These are phyloP conservation scores for Acleris emargana DNA, from an alignment of 2,888 invertebrate genomes.

Conservation along the genomic window DNA sequence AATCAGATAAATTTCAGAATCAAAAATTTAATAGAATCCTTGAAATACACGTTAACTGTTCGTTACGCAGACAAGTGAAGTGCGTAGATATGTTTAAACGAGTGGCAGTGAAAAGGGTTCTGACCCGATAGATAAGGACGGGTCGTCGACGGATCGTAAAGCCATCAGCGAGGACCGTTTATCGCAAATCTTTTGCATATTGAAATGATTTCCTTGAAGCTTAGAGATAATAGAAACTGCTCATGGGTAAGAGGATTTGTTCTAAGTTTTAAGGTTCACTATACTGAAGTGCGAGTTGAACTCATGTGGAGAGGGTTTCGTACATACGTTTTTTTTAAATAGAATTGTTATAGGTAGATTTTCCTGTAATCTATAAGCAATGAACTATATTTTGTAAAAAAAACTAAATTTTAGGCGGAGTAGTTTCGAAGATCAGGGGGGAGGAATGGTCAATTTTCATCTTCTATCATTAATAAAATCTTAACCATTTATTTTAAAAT, in stretches of 20 bases:
- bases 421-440: too few relatives aligned
- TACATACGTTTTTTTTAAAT: too few relatives aligned
- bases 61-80: constrained; percentile 43
- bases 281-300: too few relatives aligned
- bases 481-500: too few relatives aligned
- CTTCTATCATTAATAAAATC: too few relatives aligned
- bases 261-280: too few relatives aligned
- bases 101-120: constrained; percentile 77
- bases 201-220: constrained; percentile 52
- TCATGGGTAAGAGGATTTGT: neutral
- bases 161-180: constrained; percentile 61
- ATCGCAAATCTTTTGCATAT: constrained; percentile 68
- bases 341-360: too few relatives aligned
- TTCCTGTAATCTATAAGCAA: too few relatives aligned
- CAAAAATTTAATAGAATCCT: neutral
- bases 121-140: constrained; percentile 72
- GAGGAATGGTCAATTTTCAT: too few relatives aligned
- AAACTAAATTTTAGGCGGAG: too few relatives aligned
- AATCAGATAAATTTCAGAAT: constrained; percentile 10
- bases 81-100: constrained; percentile 49
- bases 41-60: constrained; percentile 16
- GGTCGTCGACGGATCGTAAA: constrained; percentile 76
- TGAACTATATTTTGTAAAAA: too few relatives aligned
- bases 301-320: too few relatives aligned
- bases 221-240: constrained; percentile 20